Evolutionary conservation across 2,113 vertebrate species (phyloP).

Genomic region (Cranoglanis bouderius): DNA sequence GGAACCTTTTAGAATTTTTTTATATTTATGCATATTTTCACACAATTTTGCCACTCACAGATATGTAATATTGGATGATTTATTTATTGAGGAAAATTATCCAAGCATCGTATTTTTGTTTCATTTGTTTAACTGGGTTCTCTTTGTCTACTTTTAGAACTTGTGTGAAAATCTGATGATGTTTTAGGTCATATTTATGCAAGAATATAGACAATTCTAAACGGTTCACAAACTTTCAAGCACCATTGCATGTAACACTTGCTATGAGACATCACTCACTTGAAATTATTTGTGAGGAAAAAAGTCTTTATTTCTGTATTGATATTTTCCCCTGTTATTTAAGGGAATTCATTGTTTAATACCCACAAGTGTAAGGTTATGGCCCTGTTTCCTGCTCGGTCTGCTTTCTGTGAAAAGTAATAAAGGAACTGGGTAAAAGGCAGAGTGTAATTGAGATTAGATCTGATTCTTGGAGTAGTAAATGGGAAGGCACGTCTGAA

Average conservation of each 20-base stretch:
- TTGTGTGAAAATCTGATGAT: too few relatives aligned
- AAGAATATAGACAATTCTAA: too few relatives aligned
- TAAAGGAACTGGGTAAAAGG: neutral
- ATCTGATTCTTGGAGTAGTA: constrained; percentile 4
- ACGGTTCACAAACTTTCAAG: too few relatives aligned
- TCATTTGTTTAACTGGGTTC: too few relatives aligned
- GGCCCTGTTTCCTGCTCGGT: neutral
- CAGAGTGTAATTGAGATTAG: constrained; percentile 8
- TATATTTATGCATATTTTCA: too few relatives aligned
- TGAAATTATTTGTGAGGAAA: neutral
- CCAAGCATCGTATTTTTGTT: too few relatives aligned
- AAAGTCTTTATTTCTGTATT: neutral
- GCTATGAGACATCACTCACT: neutral
- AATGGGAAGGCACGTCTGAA: neutral
- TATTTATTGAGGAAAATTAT: too few relatives aligned
- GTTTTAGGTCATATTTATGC: too few relatives aligned
- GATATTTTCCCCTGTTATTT: neutral
- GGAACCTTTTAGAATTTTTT: too few relatives aligned
- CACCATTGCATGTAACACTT: neutral
- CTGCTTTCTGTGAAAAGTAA: neutral
- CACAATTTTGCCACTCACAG: too few relatives aligned
- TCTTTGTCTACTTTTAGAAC: too few relatives aligned
- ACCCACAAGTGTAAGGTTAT: neutral
- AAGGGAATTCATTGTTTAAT: neutral
- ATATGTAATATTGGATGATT: too few relatives aligned